Conservation (phyloP, 1,140 invertebrate genomes). For the Rhynchophorus ferrugineus region DNA sequence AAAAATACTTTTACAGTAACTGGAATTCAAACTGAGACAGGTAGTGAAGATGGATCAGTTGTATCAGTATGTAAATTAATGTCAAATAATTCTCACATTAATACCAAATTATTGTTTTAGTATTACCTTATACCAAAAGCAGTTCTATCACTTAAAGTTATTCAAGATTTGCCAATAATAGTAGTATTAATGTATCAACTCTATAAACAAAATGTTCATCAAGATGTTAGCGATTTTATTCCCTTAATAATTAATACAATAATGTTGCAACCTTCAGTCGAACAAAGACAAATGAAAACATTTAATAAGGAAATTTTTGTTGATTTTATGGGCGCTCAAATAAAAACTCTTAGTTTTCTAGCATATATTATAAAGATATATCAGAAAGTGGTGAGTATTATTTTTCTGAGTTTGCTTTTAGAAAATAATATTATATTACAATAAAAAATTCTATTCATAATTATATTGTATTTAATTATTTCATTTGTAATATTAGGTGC, state of each 20-base stretch:
- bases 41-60: conserved; percentile 68
- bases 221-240: conserved; percentile 93
- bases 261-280: conserved; percentile 74
- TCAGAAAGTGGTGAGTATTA: conserved; percentile 69
- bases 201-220: conserved; percentile 89
- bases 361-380: conserved; percentile 94
- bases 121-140: conserved; percentile 91
- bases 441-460: too few relatives aligned
- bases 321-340: conserved; percentile 97
- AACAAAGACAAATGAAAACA: conserved; percentile 69
- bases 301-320: conserved; percentile 97
- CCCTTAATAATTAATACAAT: conserved; percentile 93
- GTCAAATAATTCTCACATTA: neutral
- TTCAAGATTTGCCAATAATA: conserved; percentile 94
- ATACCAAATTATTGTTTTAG: conserved; percentile 45
- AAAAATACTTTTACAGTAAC: conserved; percentile 87
- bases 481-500: too few relatives aligned
- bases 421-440: too few relatives aligned
- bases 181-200: conserved; percentile 97
- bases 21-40: conserved; percentile 81
- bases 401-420: too few relatives aligned
- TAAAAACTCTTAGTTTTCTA: conserved; percentile 91
- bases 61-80: conserved; percentile 54
- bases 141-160: conserved; percentile 84
- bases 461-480: too few relatives aligned